Conservation (phyloP, 1,140 invertebrate genomes). For the Lucilia sericata region DNA sequence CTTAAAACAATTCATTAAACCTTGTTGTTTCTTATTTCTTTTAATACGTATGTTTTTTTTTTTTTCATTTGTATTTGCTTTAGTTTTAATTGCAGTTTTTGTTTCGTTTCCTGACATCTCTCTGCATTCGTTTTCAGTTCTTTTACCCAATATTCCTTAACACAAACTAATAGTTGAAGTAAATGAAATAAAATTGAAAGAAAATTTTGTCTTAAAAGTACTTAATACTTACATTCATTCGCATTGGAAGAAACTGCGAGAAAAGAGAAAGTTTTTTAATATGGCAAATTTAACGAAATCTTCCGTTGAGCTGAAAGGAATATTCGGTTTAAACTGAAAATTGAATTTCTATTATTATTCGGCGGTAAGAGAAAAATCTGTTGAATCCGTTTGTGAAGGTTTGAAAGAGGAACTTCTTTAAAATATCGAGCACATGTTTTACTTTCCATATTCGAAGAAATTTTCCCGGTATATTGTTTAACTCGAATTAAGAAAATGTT, state of each 20-base stretch:
- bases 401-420: too few relatives aligned
- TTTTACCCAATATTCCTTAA: not conserved
- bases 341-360: too few relatives aligned
- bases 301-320: too few relatives aligned
- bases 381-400: too few relatives aligned
- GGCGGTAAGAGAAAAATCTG: too few relatives aligned
- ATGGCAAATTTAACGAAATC: not conserved
- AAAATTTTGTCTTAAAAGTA: not conserved
- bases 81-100: not conserved
- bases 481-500: too few relatives aligned
- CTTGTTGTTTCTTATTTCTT: not conserved
- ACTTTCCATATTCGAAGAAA: too few relatives aligned
- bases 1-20: not conserved
- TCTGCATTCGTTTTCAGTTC: not conserved
- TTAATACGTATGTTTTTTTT: too few relatives aligned
- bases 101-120: not conserved
- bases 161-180: not conserved
- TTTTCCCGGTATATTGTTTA: too few relatives aligned
- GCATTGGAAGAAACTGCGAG: not conserved
- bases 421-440: too few relatives aligned
- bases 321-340: too few relatives aligned
- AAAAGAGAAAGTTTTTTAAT: not conserved
- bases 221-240: not conserved
- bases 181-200: not conserved
- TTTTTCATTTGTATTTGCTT: not conserved